Base-by-base conservation (phyloP, 2,113 vertebrate genomes). In the Cochlearius cochlearius region DNA sequence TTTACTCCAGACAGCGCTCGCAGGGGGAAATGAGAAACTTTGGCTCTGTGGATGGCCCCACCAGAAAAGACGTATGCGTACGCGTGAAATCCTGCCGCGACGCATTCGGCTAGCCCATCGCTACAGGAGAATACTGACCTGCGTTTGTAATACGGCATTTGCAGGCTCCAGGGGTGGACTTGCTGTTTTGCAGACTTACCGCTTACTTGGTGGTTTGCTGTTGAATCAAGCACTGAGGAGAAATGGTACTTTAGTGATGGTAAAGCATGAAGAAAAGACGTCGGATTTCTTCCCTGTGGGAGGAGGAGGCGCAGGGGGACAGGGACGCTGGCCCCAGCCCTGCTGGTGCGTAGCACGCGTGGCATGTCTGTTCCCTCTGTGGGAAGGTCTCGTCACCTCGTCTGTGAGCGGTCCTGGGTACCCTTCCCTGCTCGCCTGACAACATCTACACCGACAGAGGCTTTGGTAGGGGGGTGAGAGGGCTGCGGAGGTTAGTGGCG, bases 101-200 rank as follows among this genome's bases (percentile, higher is more conserved):
- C 0, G 0, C 39, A 5, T 63, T 78, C 0, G 0, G 27, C 59
- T 85, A 74, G 78, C 68, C 2, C 5, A 11, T 29, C 3, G 12
- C 63, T 77, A 27, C n/a, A 36, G 63, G 63, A 5, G 9, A 64
- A n/a, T 50, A 23, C 68, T 67, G 72, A 64, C 63, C 68, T 59
- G 59, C 1, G 7, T 43, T 67, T 81, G 47, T 49, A n/a, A 45
- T 29, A 16, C 0, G 10, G 38, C 32, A 10, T 84, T 77, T 86
- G 63, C 59, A 86, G 55, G 50, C 63, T 71, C 45, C 64, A 73
- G 36, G 50, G 21, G 4, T 26, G 36, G 67, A 41, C 72, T 64
- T 49, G 41, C 60, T 81, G 32, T 66, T 81, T 75, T 80, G 53
- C 25, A 63, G 53, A 14, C 30, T 66, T 75, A 39, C 49, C 0